Base-by-base conservation (phyloP, 1,140 invertebrate genomes). In the Palaemon carinicauda region DNA sequence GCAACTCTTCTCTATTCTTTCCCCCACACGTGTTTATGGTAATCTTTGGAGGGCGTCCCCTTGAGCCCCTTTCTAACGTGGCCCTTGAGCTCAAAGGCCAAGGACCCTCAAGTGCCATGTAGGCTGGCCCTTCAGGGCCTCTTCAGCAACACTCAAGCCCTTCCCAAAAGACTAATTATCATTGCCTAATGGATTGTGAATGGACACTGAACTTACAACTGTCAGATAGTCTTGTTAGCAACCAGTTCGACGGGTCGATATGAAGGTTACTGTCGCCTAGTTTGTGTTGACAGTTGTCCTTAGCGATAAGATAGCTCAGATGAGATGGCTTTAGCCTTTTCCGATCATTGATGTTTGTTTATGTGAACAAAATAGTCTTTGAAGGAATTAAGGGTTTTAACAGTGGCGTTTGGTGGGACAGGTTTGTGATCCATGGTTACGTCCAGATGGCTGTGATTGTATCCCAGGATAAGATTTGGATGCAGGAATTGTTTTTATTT, bases 21-120 rank as follows among this genome's bases (percentile, higher is more conserved):
- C 33, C 21, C 21, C 56, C 69, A 29, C 69, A 73, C 69, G 69
- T 73, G 69, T 73, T 73, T 73, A 73, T 73, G 69, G 69, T 73
- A 73, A 73, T 73, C 29, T 27, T 7, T 33, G 27, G 27, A 41
- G 29, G 69, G 19, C n/a, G n/a, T 27, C 24, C 69, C n/a, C 69
- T 73, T 29, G n/a, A 73, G 24, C 24, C 69, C 24, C 19, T 73
- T 73, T 10, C 17, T 17, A 15, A 41, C 41, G 69, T 19, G 15
- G n/a, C 27, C 69, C 69, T 73, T 73, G 21, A 73, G 24, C 17
- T 15, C 41, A 7, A 7, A 33, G n/a, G 29, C 24, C 29, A 29
- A 73, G 27, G 41, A 27, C 24, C 69, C 69, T 73, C n/a, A 73
- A 24, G 69, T 14, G 69, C 17, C 5, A 41, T 29, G 24, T n/a